phyloP scores from a whole-genome alignment of 2,888 invertebrate species.

The Tinea pellionella region DNA sequence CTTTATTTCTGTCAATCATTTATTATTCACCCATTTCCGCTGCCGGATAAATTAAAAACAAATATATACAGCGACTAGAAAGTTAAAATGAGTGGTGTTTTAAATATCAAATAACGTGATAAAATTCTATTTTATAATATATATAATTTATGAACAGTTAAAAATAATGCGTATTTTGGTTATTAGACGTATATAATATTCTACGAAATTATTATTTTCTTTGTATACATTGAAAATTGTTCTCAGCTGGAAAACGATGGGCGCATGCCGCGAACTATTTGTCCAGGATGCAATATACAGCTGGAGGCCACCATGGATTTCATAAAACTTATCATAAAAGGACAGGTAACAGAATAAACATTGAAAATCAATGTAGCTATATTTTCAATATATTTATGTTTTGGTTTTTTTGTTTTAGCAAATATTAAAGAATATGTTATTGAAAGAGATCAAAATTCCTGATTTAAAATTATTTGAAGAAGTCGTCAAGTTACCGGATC shows the following conservation, averaged over 20 bases:
- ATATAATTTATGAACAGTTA: too few relatives aligned
- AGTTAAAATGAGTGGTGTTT: too few relatives aligned
- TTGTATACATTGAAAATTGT: too few relatives aligned
- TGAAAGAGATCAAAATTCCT: constrained; percentile 27
- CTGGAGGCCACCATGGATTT: constrained; percentile 80
- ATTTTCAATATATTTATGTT: background rate
- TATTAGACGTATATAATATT: too few relatives aligned
- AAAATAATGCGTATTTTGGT: too few relatives aligned
- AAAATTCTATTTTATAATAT: too few relatives aligned
- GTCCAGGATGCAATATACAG: constrained; percentile 81
- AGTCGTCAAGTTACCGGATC: too few relatives aligned
- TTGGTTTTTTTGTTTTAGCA: constrained; percentile 35
- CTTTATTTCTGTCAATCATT: constrained; percentile 20
- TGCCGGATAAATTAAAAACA: background rate
- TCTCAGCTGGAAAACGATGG: constrained; percentile 77
- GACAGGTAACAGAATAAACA: constrained; percentile 61
- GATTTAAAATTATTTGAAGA: too few relatives aligned
- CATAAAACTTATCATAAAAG: constrained; percentile 76
- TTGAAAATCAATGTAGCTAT: background rate
- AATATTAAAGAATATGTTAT: constrained; percentile 45
- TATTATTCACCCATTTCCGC: background rate
- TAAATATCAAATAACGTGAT: too few relatives aligned
- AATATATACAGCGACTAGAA: too few relatives aligned
- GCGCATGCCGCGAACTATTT: constrained; percentile 77
- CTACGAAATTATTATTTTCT: too few relatives aligned